phyloP scores from a whole-genome alignment of 2,888 invertebrate species.

The Fragum fragum region DNA sequence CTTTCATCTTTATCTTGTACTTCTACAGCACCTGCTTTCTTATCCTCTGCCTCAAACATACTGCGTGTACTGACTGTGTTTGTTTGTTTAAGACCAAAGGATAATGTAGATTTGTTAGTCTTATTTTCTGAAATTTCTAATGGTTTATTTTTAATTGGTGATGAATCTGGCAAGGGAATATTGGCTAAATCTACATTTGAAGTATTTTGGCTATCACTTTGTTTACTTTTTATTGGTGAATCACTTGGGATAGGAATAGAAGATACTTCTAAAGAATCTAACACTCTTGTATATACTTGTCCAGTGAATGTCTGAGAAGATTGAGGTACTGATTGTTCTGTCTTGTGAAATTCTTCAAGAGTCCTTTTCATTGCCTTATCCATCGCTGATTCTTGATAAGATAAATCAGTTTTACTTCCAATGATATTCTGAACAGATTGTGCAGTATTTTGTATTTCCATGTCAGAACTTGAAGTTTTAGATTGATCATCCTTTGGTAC shows the following conservation, averaged over 20 bases:
- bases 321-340: constrained; percentile 15
- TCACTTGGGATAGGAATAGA: neutral
- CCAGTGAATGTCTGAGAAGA: neutral
- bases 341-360: constrained; percentile 44
- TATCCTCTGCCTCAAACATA: neutral
- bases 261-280: neutral
- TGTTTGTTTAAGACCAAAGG: neutral
- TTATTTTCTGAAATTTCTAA: neutral
- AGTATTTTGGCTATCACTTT: neutral
- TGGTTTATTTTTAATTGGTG: neutral
- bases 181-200: neutral
- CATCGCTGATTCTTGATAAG: constrained; percentile 28
- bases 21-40: neutral
- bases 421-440: neutral
- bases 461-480: neutral
- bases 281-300: neutral
- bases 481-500: neutral
- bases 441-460: neutral
- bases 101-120: neutral
- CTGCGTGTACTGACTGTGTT: too few relatives aligned
- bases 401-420: neutral
- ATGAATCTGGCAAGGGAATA: constrained; percentile 12
- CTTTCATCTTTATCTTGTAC: constrained; percentile 31
- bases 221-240: neutral
- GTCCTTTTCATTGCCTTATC: constrained; percentile 56